phyloP scores from a whole-genome alignment of 2,113 vertebrate genomes.

The Cyphomyrus discorhynchus region DNA sequence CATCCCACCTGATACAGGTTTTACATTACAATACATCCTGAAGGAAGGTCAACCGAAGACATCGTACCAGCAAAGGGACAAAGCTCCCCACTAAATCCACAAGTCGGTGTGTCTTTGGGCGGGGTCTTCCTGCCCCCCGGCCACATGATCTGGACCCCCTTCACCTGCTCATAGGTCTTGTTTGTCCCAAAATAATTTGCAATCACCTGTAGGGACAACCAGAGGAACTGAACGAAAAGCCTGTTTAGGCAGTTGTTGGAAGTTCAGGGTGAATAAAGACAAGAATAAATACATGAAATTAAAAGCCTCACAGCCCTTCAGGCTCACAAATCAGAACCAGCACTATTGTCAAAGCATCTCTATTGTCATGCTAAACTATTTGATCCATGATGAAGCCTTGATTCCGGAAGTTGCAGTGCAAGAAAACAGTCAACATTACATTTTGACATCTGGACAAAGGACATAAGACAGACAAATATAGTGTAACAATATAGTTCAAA shows the following conservation, averaged over 20 bases:
- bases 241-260: neutral
- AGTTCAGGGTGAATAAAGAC: neutral
- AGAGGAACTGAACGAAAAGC: too few species aligned
- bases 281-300: neutral
- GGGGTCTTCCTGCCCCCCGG: slow-evolving; percentile 30
- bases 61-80: slow-evolving; percentile 26
- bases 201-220: slow-evolving; percentile 27
- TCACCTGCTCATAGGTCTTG: slow-evolving; percentile 32
- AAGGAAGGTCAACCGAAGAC: neutral
- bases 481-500: neutral
- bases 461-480: neutral
- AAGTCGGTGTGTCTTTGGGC: slow-evolving; percentile 34
- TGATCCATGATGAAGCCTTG: neutral
- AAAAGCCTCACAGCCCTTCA: neutral
- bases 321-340: neutral
- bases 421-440: neutral
- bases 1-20: neutral
- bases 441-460: neutral
- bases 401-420: neutral
- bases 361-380: neutral
- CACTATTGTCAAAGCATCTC: neutral
- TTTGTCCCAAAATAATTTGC: slow-evolving; percentile 39
- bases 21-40: neutral
- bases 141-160: slow-evolving; percentile 31
- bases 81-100: slow-evolving; percentile 36